phyloP scores from a whole-genome alignment of 2,113 vertebrate genomes.

The Oxygymnocypris stewartii region DNA sequence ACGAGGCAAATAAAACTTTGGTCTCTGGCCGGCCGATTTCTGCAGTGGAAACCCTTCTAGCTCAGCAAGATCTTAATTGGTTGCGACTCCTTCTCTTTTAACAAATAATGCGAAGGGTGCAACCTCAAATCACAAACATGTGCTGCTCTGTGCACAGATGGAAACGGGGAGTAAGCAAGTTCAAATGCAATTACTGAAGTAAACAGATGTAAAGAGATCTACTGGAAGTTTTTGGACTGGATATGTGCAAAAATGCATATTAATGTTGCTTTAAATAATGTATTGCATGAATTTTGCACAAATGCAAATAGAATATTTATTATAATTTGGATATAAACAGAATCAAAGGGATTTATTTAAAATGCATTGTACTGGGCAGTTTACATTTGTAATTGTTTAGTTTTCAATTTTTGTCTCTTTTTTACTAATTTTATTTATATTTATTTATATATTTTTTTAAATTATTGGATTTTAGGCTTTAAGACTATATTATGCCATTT shows the following conservation, averaged over 20 bases:
- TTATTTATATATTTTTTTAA: too few relatives aligned
- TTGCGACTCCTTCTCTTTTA: constrained; percentile 43
- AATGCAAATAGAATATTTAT: neutral
- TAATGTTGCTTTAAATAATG: neutral
- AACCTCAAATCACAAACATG: constrained; percentile 55
- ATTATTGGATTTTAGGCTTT: too few relatives aligned
- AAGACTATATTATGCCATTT: too few relatives aligned
- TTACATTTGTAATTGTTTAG: too few relatives aligned
- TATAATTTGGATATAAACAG: too few relatives aligned
- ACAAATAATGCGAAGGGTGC: constrained; percentile 32
- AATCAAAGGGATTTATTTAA: too few relatives aligned
- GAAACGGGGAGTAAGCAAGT: constrained; percentile 35
- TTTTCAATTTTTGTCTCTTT: too few relatives aligned
- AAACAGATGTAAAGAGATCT: neutral
- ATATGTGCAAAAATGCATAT: neutral
- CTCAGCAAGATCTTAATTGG: constrained; percentile 72
- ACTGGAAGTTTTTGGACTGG: neutral
- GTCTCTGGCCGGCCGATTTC: constrained; percentile 54
- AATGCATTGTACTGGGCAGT: too few relatives aligned
- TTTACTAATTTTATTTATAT: too few relatives aligned
- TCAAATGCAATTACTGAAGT: neutral
- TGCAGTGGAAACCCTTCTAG: constrained; percentile 58
- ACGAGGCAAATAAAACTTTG: constrained; percentile 72
- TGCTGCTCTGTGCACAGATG: constrained; percentile 46
- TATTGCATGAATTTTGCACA: neutral